phyloP scores from a whole-genome alignment of 1,140 invertebrate genomes.

The Neodiprion virginianus region DNA sequence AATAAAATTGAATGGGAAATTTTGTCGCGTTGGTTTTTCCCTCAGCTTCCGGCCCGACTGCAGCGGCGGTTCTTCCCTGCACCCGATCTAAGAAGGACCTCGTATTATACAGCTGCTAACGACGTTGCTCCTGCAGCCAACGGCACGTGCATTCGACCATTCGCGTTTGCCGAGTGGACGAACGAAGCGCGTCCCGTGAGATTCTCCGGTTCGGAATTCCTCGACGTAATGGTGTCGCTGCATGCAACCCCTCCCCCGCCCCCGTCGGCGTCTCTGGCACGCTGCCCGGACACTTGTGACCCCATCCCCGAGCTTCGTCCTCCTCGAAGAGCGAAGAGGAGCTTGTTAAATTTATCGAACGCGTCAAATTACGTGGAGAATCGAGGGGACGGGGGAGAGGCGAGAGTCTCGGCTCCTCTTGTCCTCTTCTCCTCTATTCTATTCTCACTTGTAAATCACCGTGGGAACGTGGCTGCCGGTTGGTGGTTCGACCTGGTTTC shows the following conservation, averaged over 20 bases:
- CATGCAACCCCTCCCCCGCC: not conserved
- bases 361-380: conserved; percentile 2
- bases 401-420: too few species aligned
- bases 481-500: too few species aligned
- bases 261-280: not conserved
- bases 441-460: too few species aligned
- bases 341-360: conserved; percentile 3
- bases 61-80: not conserved
- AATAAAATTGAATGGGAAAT: not conserved
- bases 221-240: not conserved
- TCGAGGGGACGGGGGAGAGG: not conserved
- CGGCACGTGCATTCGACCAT: not conserved
- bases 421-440: too few species aligned
- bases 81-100: not conserved
- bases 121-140: not conserved
- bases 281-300: not conserved
- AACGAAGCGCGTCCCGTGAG: not conserved
- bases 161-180: not conserved
- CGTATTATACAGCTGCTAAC: not conserved
- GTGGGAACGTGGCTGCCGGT: too few species aligned
- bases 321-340: not conserved
- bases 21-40: not conserved
- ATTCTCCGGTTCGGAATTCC: not conserved
- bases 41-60: not conserved
- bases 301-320: too few species aligned